These are phyloP conservation scores for Spea bombifrons DNA, from an alignment of 2,113 vertebrate genomes.

Conservation along the genomic window DNA sequence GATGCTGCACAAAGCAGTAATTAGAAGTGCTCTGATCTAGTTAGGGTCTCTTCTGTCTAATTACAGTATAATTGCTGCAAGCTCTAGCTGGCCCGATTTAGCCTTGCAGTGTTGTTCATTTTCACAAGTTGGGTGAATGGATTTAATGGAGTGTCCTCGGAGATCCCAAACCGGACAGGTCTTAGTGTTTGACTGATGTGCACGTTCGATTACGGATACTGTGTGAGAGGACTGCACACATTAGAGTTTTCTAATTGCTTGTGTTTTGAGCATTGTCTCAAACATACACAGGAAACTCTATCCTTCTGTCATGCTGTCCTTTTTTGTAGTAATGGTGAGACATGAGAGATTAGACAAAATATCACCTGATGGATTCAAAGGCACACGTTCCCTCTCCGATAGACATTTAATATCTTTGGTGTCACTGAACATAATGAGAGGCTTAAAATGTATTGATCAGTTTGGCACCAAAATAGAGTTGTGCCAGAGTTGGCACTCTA, in stretches of 20 bases:
- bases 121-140: neutral
- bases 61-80: neutral
- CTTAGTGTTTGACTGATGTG: neutral
- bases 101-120: neutral
- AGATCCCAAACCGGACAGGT: neutral
- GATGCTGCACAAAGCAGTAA: neutral
- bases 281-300: too few species aligned
- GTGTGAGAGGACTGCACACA: neutral
- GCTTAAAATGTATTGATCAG: too few species aligned
- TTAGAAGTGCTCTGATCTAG: constrained; percentile 2
- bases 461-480: too few species aligned
- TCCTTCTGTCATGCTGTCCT: too few species aligned
- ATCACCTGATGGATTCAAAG: too few species aligned
- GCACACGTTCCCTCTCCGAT: too few species aligned
- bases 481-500: too few species aligned
- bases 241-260: constrained; percentile 19
- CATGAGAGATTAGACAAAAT: too few species aligned
- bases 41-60: constrained; percentile 6
- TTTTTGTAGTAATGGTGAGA: too few species aligned
- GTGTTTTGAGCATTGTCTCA: neutral
- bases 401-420: too few species aligned
- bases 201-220: neutral
- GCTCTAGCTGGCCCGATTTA: neutral
- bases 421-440: too few species aligned
- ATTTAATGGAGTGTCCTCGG: neutral